These are phyloP conservation scores for Apis cerana DNA, from an alignment of 1,140 invertebrate species.

Conservation along the genomic window DNA sequence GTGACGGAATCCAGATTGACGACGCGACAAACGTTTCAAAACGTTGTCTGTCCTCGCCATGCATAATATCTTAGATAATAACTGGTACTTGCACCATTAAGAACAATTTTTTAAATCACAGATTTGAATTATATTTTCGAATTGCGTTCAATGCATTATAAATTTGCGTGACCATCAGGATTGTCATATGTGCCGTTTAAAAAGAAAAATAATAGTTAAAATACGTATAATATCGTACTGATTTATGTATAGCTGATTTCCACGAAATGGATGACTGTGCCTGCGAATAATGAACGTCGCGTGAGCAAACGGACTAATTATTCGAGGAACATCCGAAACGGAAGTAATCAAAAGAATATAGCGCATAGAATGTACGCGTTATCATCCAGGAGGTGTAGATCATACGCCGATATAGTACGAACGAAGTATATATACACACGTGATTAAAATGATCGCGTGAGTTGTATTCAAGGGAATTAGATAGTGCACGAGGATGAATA, in stretches of 20 bases:
- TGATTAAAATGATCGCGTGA: neutral
- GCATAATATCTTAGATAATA: too few relatives aligned
- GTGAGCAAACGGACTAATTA: conserved; percentile 55
- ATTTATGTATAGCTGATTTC: conserved; percentile 25
- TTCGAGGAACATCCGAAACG: conserved; percentile 47
- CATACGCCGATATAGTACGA: neutral
- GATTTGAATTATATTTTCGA: too few relatives aligned
- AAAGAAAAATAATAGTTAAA: neutral
- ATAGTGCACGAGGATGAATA: too few relatives aligned
- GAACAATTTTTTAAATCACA: neutral
- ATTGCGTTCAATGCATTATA: neutral
- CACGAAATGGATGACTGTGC: neutral
- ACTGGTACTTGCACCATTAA: too few relatives aligned
- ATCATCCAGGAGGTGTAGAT: neutral
- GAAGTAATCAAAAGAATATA: conserved; percentile 38
- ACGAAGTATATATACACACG: too few relatives aligned
- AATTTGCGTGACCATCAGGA: neutral
- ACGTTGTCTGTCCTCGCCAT: neutral
- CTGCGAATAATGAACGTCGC: conserved; percentile 51
- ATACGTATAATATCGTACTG: too few relatives aligned
- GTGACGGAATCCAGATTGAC: conserved; percentile 7
- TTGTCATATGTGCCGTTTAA: neutral
- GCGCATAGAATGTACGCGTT: neutral
- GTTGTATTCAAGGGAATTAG: too few relatives aligned
- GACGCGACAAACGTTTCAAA: conserved; percentile 4